phyloP scores from a whole-genome alignment of 64 coral and sea anemone species.

The Porites lutea region DNA sequence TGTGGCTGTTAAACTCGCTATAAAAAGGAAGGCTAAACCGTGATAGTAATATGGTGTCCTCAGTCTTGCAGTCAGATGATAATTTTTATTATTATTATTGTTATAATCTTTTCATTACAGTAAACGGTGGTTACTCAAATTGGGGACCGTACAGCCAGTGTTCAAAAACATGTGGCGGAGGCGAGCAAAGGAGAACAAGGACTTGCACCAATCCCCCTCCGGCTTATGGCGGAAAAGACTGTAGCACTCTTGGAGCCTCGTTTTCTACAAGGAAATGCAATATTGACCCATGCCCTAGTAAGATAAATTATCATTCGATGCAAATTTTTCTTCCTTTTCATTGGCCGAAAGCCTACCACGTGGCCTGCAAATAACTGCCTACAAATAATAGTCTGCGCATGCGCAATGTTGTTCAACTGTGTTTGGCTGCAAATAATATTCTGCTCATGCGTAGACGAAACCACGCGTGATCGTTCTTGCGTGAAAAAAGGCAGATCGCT shows the following conservation, averaged over 20 bases:
- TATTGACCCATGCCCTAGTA: not conserved
- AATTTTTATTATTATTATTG: not conserved
- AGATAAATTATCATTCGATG: not conserved
- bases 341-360: too few species aligned
- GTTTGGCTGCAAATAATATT: too few species aligned
- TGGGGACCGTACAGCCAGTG: not conserved
- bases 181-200: not conserved
- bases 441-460: too few species aligned
- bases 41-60: too few species aligned
- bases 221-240: slow-evolving; percentile 23
- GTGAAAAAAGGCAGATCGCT: too few species aligned
- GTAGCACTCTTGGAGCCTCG: not conserved
- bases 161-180: slow-evolving; percentile 15
- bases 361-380: too few species aligned
- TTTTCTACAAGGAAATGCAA: slow-evolving; percentile 1
- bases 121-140: not conserved
- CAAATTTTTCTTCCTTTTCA: too few species aligned
- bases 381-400: too few species aligned
- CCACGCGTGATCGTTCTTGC: too few species aligned
- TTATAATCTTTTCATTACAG: not conserved
- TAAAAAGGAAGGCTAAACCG: too few species aligned
- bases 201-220: slow-evolving; percentile 46
- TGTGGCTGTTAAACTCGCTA: too few species aligned
- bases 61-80: not conserved
- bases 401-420: too few species aligned